phyloP scores from a whole-genome alignment of 2,888 invertebrate genomes.

The Cosmia trapezina region DNA sequence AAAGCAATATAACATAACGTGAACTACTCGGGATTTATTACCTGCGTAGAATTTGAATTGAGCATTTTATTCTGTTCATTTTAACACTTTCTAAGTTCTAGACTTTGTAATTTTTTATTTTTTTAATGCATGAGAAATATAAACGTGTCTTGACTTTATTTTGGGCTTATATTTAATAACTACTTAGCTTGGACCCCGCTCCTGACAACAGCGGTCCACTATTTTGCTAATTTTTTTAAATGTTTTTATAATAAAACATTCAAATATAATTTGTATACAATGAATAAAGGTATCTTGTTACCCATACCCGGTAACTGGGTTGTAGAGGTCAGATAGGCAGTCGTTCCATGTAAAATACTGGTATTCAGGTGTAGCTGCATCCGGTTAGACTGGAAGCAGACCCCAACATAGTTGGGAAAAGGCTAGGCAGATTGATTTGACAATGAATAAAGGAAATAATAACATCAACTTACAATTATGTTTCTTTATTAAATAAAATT shows the following conservation, averaged over 20 bases:
- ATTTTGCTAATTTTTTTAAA: neutral
- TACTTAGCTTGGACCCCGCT: neutral
- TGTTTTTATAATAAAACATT: neutral
- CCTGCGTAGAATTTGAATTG: constrained; percentile 55
- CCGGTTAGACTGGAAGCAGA: too few species aligned
- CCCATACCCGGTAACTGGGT: too few species aligned
- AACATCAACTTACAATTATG: too few species aligned
- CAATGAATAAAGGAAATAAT: neutral
- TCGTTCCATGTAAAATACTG: too few species aligned
- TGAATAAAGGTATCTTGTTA: too few species aligned
- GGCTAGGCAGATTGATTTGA: too few species aligned
- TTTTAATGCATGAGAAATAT: neutral
- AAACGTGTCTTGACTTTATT: neutral
- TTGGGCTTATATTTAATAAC: too few species aligned
- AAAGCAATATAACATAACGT: constrained; percentile 74
- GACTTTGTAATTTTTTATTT: neutral
- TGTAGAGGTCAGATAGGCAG: too few species aligned
- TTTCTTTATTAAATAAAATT: too few species aligned
- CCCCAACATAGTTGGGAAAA: too few species aligned
- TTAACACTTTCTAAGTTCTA: neutral
- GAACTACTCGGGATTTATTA: constrained; percentile 62
- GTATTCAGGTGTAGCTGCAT: too few species aligned
- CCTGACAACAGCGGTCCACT: neutral
- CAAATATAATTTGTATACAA: neutral
- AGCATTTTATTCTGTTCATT: neutral